Evolutionary conservation across 2,113 vertebrate species (phyloP), one percentile per base, ranked within the genome.

Genomic region (Lethenteron reissneri): DNA sequence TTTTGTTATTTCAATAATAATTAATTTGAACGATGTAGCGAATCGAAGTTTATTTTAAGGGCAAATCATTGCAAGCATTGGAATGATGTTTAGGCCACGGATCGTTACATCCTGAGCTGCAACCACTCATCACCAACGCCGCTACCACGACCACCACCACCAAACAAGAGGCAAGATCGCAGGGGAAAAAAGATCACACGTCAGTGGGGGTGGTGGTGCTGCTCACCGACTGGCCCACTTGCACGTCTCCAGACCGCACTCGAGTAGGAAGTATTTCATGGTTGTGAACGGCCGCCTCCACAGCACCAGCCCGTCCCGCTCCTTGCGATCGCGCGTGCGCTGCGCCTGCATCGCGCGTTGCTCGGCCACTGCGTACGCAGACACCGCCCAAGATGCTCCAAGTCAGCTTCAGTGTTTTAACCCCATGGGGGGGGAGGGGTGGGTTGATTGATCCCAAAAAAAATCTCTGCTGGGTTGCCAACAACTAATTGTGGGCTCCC

Each of bases 251-350:
- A 68, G n/a, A 68, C 64, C 21, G 64, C 64, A 17, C 64, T 96
- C 92, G 80, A 92, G 81, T 76, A 84, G 83, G 79, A 92, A 97
- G 84, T 90, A 97, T 79, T 92, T 85, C 75, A 96, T 81, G 74
- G 92, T 95, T 81, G 83, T 78, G 21, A 88, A 72, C 1, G 92
- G 92, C 73, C 86, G 83, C 80, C 78, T 89, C 92, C 92, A 96
- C 25, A 97, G 79, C 12, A 97, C 85, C 79, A 97, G 83, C 73
- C 85, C 87, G 74, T 87, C 80, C 64, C 92, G 86, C 74, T 90
- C 88, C 76, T 92, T 87, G 73, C 84, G 83, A 59, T 94, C 92
- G 74, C 78, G 82, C 77, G n/a, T 2, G 64, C 25, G 64, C 10
- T 17, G 64, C 64, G 9, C 25, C n/a, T 68, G 64, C 10, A 68